A percentile compares a stretch with the other conserved stretches of the same genome.
Evolutionary conservation across 1,140 invertebrate species (phyloP).

Genomic region (Calephelis nemesis): DNA sequence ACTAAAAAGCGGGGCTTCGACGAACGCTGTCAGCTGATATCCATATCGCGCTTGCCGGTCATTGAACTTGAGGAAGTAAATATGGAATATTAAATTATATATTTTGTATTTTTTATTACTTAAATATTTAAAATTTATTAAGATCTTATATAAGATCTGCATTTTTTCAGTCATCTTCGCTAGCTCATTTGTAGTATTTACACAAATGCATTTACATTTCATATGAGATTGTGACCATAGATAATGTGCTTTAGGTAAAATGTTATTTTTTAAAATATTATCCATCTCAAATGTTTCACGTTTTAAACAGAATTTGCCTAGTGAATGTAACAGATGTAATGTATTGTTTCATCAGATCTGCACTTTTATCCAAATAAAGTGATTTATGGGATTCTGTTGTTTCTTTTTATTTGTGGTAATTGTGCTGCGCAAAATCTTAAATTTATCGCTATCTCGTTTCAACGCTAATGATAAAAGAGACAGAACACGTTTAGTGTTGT

Average conservation of each 20-base stretch:
- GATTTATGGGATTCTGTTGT: neutral
- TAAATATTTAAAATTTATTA: too few relatives aligned
- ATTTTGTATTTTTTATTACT: too few relatives aligned
- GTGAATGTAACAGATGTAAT: neutral
- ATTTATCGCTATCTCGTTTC: too few relatives aligned
- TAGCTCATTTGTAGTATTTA: neutral
- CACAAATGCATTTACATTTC: neutral
- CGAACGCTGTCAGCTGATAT: too few relatives aligned
- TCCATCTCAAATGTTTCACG: neutral
- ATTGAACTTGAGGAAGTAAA: too few relatives aligned
- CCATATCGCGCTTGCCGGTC: too few relatives aligned
- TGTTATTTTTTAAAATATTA: constrained; percentile 1
- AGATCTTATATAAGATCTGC: too few relatives aligned
- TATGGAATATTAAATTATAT: too few relatives aligned
- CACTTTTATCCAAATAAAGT: constrained; percentile 1
- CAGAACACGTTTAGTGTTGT: too few relatives aligned
- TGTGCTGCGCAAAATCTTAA: too few relatives aligned
- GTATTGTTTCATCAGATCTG: constrained; percentile 7
- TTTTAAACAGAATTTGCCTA: neutral
- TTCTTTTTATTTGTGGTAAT: neutral
- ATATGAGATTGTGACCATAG: neutral
- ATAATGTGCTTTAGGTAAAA: neutral
- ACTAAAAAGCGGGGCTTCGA: too few relatives aligned
- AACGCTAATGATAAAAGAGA: too few relatives aligned
- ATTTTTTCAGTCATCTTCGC: neutral